Conservation (phyloP, 2,113 vertebrate species). For the Rhabdornis inornatus region DNA sequence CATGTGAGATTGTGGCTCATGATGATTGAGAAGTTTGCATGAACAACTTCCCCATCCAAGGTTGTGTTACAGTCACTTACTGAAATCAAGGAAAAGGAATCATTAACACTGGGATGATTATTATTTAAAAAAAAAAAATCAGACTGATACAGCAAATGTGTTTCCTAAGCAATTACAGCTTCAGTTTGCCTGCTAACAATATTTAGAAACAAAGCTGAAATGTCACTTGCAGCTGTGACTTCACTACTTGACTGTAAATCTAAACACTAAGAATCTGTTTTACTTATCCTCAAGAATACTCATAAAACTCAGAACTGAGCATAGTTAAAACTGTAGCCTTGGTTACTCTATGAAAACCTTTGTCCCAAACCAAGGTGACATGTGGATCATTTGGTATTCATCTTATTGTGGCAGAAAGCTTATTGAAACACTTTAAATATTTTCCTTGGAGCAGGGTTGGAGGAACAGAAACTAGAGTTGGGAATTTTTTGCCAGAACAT, state of each 20-base stretch:
- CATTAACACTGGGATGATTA: neutral
- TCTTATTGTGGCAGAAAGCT: neutral
- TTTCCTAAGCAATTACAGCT: neutral
- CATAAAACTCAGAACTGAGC: neutral
- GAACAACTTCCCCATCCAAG: neutral
- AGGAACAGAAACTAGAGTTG: neutral
- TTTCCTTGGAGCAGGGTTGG: neutral
- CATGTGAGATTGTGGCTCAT: constrained; percentile 70
- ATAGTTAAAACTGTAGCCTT: neutral
- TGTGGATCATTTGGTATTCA: neutral
- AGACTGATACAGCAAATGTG: neutral
- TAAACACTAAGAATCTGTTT: neutral
- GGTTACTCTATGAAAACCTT: neutral
- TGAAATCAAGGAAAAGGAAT: constrained; percentile 3
- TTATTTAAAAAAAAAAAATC: neutral
- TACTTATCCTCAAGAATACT: neutral
- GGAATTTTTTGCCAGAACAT: neutral
- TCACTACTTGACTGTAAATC: neutral
- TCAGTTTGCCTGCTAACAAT: neutral
- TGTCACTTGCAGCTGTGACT: neutral
- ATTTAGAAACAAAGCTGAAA: neutral
- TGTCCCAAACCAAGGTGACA: neutral
- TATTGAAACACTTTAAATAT: neutral
- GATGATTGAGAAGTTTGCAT: constrained; percentile 61
- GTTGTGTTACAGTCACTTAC: constrained; percentile 73